Base-by-base conservation (phyloP, 2,113 vertebrate genomes). In the Smithornis capensis region DNA sequence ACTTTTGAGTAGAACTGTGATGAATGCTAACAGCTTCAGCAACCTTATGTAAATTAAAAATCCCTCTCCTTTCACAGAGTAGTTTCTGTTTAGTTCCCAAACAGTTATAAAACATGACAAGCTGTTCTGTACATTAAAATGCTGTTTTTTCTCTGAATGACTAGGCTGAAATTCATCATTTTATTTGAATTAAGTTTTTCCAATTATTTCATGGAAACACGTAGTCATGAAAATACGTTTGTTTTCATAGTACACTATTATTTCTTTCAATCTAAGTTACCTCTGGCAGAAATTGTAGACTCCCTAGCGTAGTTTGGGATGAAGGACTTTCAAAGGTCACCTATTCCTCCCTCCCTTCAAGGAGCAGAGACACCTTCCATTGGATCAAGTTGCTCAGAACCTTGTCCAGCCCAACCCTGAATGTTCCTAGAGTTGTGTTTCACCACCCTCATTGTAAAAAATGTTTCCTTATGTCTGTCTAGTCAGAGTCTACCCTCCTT, bases 11-110 rank as follows among this genome's bases (percentile, higher is more conserved):
- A 80, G 80, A 86, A 40, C n/a, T 53, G 55, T 62, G 78, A 52
- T 87, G 82, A 95, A 85, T 87, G 49, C 59, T 91, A 88, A 89
- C 64, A 89, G 14, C 79, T 82, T 68, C 40, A 91, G 29, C 18
- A 49, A 21, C 64, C 33, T 87, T 68, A 75, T 7, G 71, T 89
- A 40, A 93, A 22, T 35, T 37, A 59, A 60, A 59, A 55, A 7
- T 0, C 7, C 9, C 25, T 81, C 18, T 73, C 22, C 19, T 91
- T 83, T 55, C 35, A 80, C 28, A 70, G n/a, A 19, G 25, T 42
- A 14, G 18, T 88, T 96, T 83, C 9, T 82, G 8, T 85, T 62
- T 65, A 31, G 38, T 53, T 91, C 42, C 13, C 14, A 35, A 19
- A 5, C 40, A 29, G 21, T 79, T 90, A 37, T 3, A 57, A 79